Evolutionary conservation across 2,888 invertebrate species (phyloP).

Genomic region (Metellina segmentata): DNA sequence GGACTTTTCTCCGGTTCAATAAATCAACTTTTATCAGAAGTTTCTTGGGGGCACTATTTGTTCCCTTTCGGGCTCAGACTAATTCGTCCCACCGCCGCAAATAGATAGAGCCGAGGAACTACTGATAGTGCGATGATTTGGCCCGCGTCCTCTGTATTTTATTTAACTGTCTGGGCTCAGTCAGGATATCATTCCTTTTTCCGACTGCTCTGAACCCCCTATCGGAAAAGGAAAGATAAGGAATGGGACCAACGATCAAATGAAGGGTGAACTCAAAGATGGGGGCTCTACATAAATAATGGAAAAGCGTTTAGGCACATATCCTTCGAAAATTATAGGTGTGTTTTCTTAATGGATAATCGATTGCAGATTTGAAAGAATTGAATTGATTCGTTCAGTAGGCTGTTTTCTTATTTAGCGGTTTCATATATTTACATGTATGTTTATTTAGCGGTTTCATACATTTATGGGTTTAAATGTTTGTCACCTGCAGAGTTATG

Average conservation of each 20-base stretch:
- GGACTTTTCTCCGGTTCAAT: slow-evolving; percentile 9
- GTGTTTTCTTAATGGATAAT: not conserved
- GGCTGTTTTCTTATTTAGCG: no score
- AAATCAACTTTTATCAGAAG: slow-evolving; percentile 55
- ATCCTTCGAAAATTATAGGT: not conserved
- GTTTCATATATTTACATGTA: no score
- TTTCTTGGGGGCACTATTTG: slow-evolving; percentile 28
- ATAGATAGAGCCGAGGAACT: slow-evolving; percentile 10
- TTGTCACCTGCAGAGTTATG: no score
- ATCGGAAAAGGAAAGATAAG: slow-evolving; percentile 9
- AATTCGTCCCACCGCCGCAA: slow-evolving; percentile 30
- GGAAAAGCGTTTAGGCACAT: not conserved
- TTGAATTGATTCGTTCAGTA: no score
- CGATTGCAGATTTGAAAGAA: not conserved
- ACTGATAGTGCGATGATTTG: slow-evolving; percentile 39
- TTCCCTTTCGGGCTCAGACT: slow-evolving; percentile 16
- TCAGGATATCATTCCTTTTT: not conserved
- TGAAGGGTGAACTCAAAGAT: slow-evolving; percentile 42
- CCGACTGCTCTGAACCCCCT: not conserved
- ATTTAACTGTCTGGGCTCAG: slow-evolving; percentile 41
- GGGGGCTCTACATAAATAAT: not conserved
- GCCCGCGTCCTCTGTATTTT: slow-evolving; percentile 3
- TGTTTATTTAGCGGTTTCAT: no score
- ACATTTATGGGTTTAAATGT: no score
- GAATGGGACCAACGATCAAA: slow-evolving; percentile 23